Conservation (phyloP, 2,888 invertebrate genomes). For the Abscondita cerata region DNA sequence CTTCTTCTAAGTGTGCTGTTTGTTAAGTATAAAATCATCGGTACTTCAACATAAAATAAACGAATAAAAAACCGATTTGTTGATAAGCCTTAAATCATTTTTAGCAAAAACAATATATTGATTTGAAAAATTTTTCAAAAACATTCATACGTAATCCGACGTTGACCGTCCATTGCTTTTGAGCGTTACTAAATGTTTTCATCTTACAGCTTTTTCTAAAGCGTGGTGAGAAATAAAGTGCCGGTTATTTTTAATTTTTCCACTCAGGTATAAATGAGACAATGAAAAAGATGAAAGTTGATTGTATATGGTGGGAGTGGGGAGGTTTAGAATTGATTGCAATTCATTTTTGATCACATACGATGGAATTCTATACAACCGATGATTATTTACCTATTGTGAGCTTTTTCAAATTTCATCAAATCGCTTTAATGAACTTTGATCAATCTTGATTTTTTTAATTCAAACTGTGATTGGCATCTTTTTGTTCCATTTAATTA, state of each 20-base stretch:
- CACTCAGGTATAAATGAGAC: conserved; percentile 41
- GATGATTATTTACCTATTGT: conserved; percentile 38
- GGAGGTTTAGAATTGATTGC: conserved; percentile 44
- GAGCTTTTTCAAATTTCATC: conserved; percentile 38
- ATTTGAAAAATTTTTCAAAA: too few species aligned
- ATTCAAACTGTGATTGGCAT: conserved; percentile 34
- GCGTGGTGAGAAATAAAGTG: too few species aligned
- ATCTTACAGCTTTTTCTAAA: conserved; percentile 31
- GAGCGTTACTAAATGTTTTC: too few species aligned
- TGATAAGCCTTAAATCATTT: too few species aligned
- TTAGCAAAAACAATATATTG: too few species aligned
- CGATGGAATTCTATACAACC: conserved; percentile 43
- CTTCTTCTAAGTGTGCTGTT: too few species aligned
- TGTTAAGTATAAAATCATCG: too few species aligned
- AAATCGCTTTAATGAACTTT: conserved; percentile 39
- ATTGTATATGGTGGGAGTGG: conserved; percentile 31
- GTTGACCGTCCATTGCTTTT: too few species aligned
- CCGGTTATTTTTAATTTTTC: conserved; percentile 15
- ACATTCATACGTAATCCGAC: too few species aligned
- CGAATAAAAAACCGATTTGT: too few species aligned
- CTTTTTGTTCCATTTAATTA: conserved; percentile 39
- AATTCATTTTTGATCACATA: conserved; percentile 45
- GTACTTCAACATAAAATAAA: too few species aligned
- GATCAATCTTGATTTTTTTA: conserved; percentile 40
- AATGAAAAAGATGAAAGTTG: conserved; percentile 42